Percentiles rank a stretch among this genome's conserved stretches.
Evolutionary conservation across 2,797 vertebrate genomes (phyloP).

Genomic region (Lepilemur ruficaudatus): DNA sequence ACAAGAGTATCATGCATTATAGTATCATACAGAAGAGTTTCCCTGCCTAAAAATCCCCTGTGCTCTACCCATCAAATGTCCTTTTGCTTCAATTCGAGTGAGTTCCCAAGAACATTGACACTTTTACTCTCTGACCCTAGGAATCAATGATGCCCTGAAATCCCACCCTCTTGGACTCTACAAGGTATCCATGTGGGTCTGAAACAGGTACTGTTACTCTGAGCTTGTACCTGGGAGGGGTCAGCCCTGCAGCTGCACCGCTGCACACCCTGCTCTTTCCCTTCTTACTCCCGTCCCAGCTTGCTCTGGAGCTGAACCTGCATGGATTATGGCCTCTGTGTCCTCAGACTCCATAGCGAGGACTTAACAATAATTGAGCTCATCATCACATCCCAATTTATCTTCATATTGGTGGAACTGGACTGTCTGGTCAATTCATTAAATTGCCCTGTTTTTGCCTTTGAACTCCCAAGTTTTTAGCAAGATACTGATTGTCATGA

Average conservation of each 20-base stretch:
- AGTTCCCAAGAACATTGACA: neutral
- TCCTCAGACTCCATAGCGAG: neutral
- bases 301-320: neutral
- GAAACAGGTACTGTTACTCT: no score
- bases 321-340: rapidly evolving
- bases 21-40: neutral
- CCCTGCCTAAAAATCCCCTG: neutral
- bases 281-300: neutral
- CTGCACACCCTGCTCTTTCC: no score
- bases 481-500: neutral
- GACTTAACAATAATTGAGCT: neutral
- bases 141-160: neutral
- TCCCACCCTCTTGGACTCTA: neutral
- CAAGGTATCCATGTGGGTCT: no score
- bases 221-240: neutral
- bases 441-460: neutral
- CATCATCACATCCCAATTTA: neutral
- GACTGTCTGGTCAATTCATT: neutral
- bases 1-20: neutral
- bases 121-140: neutral
- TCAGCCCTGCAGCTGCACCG: rapidly evolving
- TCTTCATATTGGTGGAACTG: neutral
- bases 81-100: neutral
- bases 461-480: neutral
- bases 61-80: neutral